These are phyloP conservation scores for Bellardia bayeri DNA, from an alignment of 2,888 invertebrate species.

Conservation along the genomic window DNA sequence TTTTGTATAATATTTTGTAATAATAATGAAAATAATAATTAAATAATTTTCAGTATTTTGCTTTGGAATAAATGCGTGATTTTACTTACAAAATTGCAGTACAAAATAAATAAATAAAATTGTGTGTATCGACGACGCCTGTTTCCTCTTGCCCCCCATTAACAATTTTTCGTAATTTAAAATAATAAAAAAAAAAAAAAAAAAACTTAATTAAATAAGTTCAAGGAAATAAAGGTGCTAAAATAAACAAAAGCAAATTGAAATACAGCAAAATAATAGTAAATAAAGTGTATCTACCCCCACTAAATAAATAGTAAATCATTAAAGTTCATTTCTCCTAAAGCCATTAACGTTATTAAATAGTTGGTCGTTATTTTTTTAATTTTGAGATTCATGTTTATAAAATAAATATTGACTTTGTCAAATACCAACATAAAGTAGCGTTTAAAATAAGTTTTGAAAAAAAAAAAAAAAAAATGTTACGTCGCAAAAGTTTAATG, in stretches of 20 bases:
- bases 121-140: neutral
- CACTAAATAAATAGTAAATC: conserved; percentile 23
- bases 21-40: neutral
- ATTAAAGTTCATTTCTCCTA: neutral
- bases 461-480: conserved; percentile 12
- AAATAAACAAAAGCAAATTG: conserved; percentile 58
- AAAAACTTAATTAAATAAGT: conserved; percentile 52
- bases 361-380: neutral
- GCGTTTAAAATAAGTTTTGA: conserved; percentile 36
- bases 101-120: conserved; percentile 23
- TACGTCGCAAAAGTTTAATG: conserved; percentile 14
- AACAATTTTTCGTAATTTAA: too few species aligned
- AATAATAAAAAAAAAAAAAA: neutral
- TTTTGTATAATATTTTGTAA: conserved; percentile 43
- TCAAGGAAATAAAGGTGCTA: conserved; percentile 71
- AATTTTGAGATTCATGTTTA: conserved; percentile 42
- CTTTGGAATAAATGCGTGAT: conserved; percentile 52
- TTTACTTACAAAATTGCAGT: conserved; percentile 41
- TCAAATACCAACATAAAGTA: conserved; percentile 19
- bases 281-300: conserved; percentile 6
- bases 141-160: neutral
- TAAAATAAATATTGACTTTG: conserved; percentile 45
- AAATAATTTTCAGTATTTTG: conserved; percentile 38
- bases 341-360: conserved; percentile 8
- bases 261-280: conserved; percentile 30